Evolutionary conservation across 53 echinoderm and acorn worm genomes (phyloP).

Genomic region (Actinopyga echinites): DNA sequence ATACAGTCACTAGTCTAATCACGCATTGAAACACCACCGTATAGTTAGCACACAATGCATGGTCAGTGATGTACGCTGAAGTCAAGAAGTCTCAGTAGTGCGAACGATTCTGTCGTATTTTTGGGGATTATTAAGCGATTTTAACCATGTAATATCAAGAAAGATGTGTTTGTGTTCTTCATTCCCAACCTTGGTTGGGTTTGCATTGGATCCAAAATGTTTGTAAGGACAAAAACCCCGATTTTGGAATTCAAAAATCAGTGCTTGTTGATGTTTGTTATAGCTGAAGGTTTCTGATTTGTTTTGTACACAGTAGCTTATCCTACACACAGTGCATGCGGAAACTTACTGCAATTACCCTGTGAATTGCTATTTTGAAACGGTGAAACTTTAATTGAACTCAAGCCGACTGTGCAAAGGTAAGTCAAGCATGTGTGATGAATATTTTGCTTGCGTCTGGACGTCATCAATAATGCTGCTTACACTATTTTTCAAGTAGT

Average conservation of each 20-base stretch:
- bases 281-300: constrained; percentile 30
- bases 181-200: constrained; percentile 18
- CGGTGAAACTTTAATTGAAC: too few relatives aligned
- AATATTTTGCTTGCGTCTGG: too few relatives aligned
- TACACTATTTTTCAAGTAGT: too few relatives aligned
- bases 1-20: too few relatives aligned
- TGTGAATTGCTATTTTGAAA: too few relatives aligned
- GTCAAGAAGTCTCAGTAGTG: constrained; percentile 27
- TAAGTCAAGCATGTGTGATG: too few relatives aligned
- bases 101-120: neutral
- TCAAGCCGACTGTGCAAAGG: too few relatives aligned
- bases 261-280: constrained; percentile 17
- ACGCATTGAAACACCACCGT: too few relatives aligned
- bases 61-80: constrained; percentile 21
- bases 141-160: constrained; percentile 15
- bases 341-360: too few relatives aligned
- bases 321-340: too few relatives aligned
- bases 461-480: too few relatives aligned
- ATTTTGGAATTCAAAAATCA: constrained; percentile 24
- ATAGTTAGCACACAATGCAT: too few relatives aligned
- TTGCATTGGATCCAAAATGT: constrained; percentile 3
- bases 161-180: constrained; percentile 15
- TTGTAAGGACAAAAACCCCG: neutral
- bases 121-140: constrained; percentile 20
- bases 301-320: constrained; percentile 2